Conservation (phyloP, 2,797 vertebrate species). For the Pelochelys cantorii region DNA sequence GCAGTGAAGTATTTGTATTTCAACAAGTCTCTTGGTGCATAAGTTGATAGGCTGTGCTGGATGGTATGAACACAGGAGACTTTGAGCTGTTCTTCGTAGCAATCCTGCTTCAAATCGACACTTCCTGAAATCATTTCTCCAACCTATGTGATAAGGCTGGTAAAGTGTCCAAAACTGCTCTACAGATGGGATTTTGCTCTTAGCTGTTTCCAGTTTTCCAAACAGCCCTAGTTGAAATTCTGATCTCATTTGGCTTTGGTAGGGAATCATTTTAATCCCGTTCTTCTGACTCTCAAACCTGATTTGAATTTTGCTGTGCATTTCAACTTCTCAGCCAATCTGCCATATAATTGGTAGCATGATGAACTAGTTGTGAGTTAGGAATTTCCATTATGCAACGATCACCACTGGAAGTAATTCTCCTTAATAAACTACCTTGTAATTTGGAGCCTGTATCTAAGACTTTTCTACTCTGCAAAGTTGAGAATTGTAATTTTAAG, state of each 20-base stretch:
- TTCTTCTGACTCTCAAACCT: neutral
- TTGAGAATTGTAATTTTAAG: too few relatives aligned
- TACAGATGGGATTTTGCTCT: neutral
- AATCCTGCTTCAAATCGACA: neutral
- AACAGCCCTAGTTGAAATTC: neutral
- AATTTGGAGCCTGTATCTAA: too few relatives aligned
- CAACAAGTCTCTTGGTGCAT: neutral
- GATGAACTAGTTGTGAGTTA: neutral
- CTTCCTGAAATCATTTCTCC: neutral
- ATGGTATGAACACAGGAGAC: neutral
- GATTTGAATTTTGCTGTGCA: neutral
- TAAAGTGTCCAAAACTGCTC: neutral
- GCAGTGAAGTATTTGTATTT: neutral
- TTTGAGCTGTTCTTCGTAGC: neutral
- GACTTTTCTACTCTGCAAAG: too few relatives aligned
- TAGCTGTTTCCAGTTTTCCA: neutral
- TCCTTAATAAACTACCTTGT: too few relatives aligned
- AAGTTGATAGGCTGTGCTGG: neutral
- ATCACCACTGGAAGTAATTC: conserved; percentile 9
- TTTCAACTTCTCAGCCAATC: neutral
- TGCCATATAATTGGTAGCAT: neutral
- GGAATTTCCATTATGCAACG: neutral
- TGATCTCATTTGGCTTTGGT: too few relatives aligned
- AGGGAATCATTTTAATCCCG: neutral
- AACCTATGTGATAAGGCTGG: fast-evolving